These are phyloP conservation scores for Drosophila sp. DNA, from an alignment of 1,140 invertebrate species.

Conservation along the genomic window DNA sequence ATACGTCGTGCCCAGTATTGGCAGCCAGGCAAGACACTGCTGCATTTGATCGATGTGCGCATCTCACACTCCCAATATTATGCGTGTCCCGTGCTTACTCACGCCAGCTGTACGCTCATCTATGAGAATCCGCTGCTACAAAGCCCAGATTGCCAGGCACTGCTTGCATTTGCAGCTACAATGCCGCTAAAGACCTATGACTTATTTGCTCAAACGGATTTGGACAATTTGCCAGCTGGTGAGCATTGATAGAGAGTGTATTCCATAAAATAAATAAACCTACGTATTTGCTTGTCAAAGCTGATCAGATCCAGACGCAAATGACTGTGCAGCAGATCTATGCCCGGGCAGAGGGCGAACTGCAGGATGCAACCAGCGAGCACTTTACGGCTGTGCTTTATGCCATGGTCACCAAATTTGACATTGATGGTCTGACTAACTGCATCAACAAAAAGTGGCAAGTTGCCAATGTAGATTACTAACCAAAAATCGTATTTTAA, in stretches of 20 bases:
- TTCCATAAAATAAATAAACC: background rate
- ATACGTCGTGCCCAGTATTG: constrained; percentile 77
- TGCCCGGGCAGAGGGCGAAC: constrained; percentile 79
- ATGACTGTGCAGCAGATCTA: constrained; percentile 86
- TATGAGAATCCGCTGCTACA: constrained; percentile 83
- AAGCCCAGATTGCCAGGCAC: constrained; percentile 30
- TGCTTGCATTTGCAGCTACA: constrained; percentile 55
- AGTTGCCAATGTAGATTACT: constrained; percentile 5
- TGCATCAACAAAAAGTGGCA: constrained; percentile 71
- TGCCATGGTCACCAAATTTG: constrained; percentile 85
- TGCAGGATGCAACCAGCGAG: constrained; percentile 69
- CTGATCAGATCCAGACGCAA: constrained; percentile 81
- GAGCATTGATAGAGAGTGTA: background rate
- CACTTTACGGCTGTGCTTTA: constrained; percentile 85
- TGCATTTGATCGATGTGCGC: constrained; percentile 85
- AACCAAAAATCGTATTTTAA: background rate
- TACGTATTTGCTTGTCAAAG: constrained; percentile 48
- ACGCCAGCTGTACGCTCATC: constrained; percentile 80
- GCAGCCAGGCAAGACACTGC: constrained; percentile 84
- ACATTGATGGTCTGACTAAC: constrained; percentile 85
- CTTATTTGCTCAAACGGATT: constrained; percentile 34
- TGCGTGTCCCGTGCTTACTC: constrained; percentile 66
- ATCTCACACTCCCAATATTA: constrained; percentile 83
- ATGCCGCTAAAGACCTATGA: constrained; percentile 39
- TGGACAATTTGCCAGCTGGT: constrained; percentile 57